A percentile compares a stretch with the other conserved stretches of the same genome.
Conservation (phyloP, 2,113 vertebrate genomes). For the Chloropsis cyanopogon region DNA sequence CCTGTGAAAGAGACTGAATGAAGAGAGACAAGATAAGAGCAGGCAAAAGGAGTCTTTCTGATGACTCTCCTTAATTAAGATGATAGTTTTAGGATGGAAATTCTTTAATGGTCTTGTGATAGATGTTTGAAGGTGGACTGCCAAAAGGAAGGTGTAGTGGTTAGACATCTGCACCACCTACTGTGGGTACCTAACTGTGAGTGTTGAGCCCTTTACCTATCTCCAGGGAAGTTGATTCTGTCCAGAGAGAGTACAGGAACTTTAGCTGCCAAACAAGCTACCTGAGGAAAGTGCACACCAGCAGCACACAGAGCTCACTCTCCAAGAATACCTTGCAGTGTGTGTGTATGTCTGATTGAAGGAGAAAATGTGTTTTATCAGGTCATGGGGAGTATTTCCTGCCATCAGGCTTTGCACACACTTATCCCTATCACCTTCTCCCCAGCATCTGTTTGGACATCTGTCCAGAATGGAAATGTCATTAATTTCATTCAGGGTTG, state of each 20-base stretch:
- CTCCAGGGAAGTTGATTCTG: background rate
- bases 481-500: slow-evolving; percentile 14
- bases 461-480: background rate
- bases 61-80: background rate
- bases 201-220: background rate
- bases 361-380: background rate
- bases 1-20: background rate
- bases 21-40: background rate
- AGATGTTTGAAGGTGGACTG: background rate
- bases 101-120: background rate
- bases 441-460: slow-evolving; percentile 30
- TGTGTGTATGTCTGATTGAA: background rate
- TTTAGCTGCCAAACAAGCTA: background rate
- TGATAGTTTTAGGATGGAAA: background rate
- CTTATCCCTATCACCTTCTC: background rate
- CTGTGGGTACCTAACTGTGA: fast-evolving
- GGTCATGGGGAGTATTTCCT: background rate
- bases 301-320: background rate
- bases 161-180: background rate
- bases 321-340: fast-evolving
- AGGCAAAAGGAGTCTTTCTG: background rate
- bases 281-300: background rate
- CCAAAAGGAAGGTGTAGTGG: background rate
- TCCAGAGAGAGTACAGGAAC: background rate
- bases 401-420: background rate